These are phyloP conservation scores for Plestiodon gilberti DNA, from an alignment of 2,113 vertebrate genomes.

Conservation along the genomic window DNA sequence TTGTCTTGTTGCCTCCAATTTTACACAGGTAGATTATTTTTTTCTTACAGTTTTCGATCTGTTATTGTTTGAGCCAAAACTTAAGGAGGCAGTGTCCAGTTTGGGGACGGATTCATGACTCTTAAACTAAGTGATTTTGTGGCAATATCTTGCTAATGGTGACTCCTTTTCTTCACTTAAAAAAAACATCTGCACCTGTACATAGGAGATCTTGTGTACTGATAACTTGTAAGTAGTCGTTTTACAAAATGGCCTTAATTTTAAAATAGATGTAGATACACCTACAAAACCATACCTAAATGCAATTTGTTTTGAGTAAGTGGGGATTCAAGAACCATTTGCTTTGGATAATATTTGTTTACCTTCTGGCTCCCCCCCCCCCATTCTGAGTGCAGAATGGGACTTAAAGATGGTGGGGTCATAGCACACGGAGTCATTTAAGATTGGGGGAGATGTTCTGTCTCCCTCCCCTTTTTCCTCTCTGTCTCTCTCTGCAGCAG, in stretches of 20 bases:
- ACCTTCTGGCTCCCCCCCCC: accelerated
- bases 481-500: accelerated
- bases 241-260: conserved; percentile 74
- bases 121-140: background rate
- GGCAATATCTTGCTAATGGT: conserved; percentile 23
- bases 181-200: conserved; percentile 34
- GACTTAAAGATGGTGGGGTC: accelerated
- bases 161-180: conserved; percentile 1
- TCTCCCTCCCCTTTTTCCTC: accelerated
- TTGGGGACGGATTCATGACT: background rate
- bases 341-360: background rate
- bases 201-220: conserved; percentile 57
- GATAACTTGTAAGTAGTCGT: conserved; percentile 63
- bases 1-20: too few species aligned
- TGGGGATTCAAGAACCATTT: conserved; percentile 18
- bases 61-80: background rate
- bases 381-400: accelerated
- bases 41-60: too few species aligned
- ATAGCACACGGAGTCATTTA: accelerated
- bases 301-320: background rate
- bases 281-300: background rate
- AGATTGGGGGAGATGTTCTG: accelerated
- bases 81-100: accelerated
- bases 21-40: too few species aligned
- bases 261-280: conserved; percentile 35